Evolutionary conservation across 2,113 vertebrate species (phyloP), one percentile per base, ranked within the genome.

Genomic region (Ceyx cyanopectus): DNA sequence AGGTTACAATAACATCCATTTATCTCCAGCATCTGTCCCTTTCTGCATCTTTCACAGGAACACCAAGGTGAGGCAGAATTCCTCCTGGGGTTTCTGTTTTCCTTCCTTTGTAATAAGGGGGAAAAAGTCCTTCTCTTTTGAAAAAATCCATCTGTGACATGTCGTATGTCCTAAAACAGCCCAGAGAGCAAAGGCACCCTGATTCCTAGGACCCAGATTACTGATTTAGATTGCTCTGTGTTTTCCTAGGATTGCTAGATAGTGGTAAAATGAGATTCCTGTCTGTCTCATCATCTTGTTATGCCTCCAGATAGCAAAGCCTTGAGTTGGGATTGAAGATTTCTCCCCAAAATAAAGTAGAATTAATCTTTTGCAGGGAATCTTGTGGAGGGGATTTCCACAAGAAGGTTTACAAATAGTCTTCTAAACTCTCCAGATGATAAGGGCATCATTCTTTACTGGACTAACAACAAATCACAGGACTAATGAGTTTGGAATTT

Each of bases 401-500:
- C 10, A 43, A 22, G 66, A 60, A 34, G 6, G 20, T 41, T 45
- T 81, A 54, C 24, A n/a, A 41, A 34, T 34, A 51, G 5, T 41
- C 26, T 87, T 85, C 19, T 68, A 91, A 89, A 66, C 5, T 19
- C 17, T 61, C 50, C 58, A 40, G 87, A 63, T 37, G 19, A 41
- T 14, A 50, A 22, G n/a, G 10, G 8, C 23, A 62, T 22, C 34
- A 5, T 67, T 81, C 60, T 77, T 76, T 34, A 26, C n/a, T 24
- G 26, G n/a, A n/a, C 27, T 57, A 66, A 81, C 68, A 83, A 51
- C 20, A 24, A 61, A 16, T 62, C 50, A 57, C 7, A 8, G 46
- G 27, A 65, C 80, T 90, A 85, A 93, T n/a, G 50, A 87, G 17
- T 48, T 65, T 74, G 40, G 67, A 94, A 58, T 81, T 65, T n/a